Base-by-base conservation (phyloP, 2,797 vertebrate species). In the Sebastes goodei region DNA sequence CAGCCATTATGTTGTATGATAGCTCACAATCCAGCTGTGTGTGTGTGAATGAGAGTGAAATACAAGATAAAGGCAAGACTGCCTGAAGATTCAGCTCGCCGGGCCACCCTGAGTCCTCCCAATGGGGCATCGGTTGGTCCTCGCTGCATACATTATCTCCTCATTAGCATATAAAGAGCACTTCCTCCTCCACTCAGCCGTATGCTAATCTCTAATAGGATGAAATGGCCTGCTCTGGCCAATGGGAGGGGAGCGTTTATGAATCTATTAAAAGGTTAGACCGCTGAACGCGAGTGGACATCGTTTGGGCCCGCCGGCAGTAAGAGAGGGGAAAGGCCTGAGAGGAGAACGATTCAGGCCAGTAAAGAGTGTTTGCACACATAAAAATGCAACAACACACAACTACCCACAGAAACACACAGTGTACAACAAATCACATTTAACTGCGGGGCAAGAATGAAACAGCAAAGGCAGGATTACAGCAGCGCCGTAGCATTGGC, bases 141-240 rank as follows among this genome's bases (percentile, higher is more conserved):
- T 79, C 20, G 15, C 88, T 78, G 93, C 91, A 91, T 88, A 90
- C 82, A 92, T 92, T 85, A 93, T 64, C 75, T 81, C 49, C 71
- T 89, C 57, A 94, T 94, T 94, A 94, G 89, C 94, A 94, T 95
- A 94, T 94, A 94, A 94, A 94, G 90, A 94, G 93, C 91, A 92
- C 93, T 93, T 93, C 89, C 91, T 92, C 78, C 88, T 87, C 88
- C 89, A 94, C 91, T 93, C 91, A 88, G 84, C 88, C 89, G 25
- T 91, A 94, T 90, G 91, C 89, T 94, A 92, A 94, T 93, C 89
- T 90, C 76, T 94, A 93, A 93, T 92, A 91, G 89, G 93, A 93
- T 91, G 86, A 93, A 90, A 92, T 84, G 83, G 87, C 78, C 86
- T 72, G 71, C 72, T 74, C 70, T 74, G 85, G 84, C 93, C 93